A percentile compares a stretch with the other conserved stretches of the same genome.
phyloP scores from a whole-genome alignment of 2,888 invertebrate species.

The Cantharis flavilabris region DNA sequence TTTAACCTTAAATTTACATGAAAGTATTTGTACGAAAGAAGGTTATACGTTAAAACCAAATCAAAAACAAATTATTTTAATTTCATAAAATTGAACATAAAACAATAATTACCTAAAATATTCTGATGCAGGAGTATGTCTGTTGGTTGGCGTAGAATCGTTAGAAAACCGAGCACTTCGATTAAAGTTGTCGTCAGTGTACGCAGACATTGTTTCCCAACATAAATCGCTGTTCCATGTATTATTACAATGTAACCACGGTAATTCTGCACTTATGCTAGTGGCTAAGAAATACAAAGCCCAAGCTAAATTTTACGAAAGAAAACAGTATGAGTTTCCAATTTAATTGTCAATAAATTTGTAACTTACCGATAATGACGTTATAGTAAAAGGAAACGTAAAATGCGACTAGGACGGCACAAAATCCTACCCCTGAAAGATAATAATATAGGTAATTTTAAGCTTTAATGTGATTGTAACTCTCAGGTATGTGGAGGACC shows the following conservation, averaged over 20 bases:
- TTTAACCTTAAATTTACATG: no score
- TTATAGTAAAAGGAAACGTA: constrained; percentile 84
- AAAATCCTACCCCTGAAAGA: constrained; percentile 73
- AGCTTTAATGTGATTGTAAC: no score
- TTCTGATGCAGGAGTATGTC: constrained; percentile 74
- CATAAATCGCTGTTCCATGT: constrained; percentile 79
- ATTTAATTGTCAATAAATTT: not conserved
- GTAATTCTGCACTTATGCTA: constrained; percentile 70
- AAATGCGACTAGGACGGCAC: constrained; percentile 78
- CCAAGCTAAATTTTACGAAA: constrained; percentile 63
- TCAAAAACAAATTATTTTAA: no score
- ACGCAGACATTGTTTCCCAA: constrained; percentile 43
- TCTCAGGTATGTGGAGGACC: no score
- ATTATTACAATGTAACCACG: constrained; percentile 83
- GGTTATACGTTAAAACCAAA: no score
- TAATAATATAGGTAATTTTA: not conserved
- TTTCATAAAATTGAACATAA: not conserved
- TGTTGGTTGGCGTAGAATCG: constrained; percentile 56
- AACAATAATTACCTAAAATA: constrained; percentile 69
- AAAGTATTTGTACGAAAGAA: no score
- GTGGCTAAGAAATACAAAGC: constrained; percentile 79
- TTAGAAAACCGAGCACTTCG: constrained; percentile 56
- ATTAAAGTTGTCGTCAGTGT: constrained; percentile 37
- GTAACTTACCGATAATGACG: constrained; percentile 74
- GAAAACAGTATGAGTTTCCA: not conserved